phyloP scores from a whole-genome alignment of 2,113 vertebrate genomes.

The Butorides virescens region DNA sequence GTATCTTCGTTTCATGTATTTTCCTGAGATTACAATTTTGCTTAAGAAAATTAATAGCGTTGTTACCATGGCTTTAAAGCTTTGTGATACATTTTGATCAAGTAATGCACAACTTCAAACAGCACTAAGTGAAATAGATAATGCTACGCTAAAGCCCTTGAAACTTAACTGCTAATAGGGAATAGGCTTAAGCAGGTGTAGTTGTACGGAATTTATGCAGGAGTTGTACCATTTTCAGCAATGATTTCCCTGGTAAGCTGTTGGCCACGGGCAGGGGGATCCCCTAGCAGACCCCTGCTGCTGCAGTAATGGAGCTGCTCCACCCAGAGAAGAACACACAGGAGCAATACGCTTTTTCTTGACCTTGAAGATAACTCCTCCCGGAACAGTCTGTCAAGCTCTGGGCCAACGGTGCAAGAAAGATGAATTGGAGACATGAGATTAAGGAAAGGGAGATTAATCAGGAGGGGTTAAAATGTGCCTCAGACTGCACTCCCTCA shows the following conservation, averaged over 20 bases:
- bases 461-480: neutral
- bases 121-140: neutral
- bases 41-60: neutral
- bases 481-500: neutral
- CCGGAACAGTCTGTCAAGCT: neutral
- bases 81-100: neutral
- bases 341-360: neutral
- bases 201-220: neutral
- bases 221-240: neutral
- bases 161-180: neutral
- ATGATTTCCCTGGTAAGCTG: neutral
- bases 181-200: neutral
- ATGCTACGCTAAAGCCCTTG: fast-evolving
- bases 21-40: neutral
- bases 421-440: neutral
- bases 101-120: neutral
- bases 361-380: neutral
- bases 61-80: neutral
- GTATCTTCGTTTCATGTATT: neutral
- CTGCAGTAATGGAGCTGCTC: fast-evolving
- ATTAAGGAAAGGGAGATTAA: neutral
- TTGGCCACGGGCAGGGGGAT: fast-evolving
- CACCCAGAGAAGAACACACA: fast-evolving
- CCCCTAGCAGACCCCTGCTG: neutral
- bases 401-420: neutral